phyloP scores from a whole-genome alignment of 2,113 vertebrate species.

The Ascaphus truei region DNA sequence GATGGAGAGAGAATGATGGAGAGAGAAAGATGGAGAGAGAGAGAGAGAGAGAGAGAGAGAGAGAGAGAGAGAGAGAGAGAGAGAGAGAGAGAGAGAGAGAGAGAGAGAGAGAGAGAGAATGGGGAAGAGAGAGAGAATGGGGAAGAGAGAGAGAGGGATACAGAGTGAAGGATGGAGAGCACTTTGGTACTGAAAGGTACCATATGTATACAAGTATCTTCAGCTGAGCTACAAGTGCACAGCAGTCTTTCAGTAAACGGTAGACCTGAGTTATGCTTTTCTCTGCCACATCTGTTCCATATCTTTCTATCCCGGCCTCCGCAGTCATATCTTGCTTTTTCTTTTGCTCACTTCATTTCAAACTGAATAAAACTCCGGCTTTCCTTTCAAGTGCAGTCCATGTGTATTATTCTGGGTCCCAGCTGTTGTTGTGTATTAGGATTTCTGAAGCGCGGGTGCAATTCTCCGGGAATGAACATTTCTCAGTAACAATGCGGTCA shows the following conservation, averaged over 20 bases:
- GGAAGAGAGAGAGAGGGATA: background rate
- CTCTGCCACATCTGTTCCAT: background rate
- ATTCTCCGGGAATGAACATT: background rate
- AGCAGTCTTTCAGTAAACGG: fast-evolving
- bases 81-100: conserved; percentile 12
- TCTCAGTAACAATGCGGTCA: background rate
- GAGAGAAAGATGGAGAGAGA: too few species aligned
- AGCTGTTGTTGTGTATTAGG: conserved; percentile 11
- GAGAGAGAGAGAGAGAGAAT: background rate
- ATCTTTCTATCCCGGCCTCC: background rate
- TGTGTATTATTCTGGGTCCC: background rate
- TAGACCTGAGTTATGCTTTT: background rate
- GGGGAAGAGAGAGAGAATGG: background rate
- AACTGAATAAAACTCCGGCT: conserved; percentile 5
- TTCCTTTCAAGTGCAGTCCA: conserved; percentile 6
- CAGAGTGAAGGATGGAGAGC: background rate
- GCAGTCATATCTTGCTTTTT: background rate
- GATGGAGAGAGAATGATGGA: too few species aligned
- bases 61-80: background rate
- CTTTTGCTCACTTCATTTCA: conserved; percentile 1
- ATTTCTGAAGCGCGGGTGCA: background rate
- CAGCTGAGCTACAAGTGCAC: background rate
- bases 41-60: too few species aligned
- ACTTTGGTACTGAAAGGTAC: background rate
- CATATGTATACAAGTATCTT: background rate